phyloP scores from a whole-genome alignment of 2,888 invertebrate species.

The Hydriomena furcata region DNA sequence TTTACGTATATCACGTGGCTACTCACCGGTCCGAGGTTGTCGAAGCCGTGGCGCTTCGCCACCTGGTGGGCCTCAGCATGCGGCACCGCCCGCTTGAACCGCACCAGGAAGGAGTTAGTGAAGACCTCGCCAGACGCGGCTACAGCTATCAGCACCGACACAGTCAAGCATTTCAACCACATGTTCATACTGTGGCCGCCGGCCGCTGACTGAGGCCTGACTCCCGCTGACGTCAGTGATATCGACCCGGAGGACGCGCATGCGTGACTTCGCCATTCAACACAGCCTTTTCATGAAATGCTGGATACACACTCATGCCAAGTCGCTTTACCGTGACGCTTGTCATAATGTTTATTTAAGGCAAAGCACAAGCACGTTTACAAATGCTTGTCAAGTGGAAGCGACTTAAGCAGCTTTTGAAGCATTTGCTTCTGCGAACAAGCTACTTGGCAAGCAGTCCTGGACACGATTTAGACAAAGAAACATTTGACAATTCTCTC shows the following conservation, averaged over 20 bases:
- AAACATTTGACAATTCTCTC: too few species aligned
- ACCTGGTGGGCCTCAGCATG: slow-evolving; percentile 90
- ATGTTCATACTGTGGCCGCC: slow-evolving; percentile 70
- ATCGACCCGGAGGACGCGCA: slow-evolving; percentile 72
- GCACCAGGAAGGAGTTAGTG: slow-evolving; percentile 97
- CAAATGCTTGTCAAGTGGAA: neutral
- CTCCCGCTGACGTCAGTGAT: slow-evolving; percentile 73
- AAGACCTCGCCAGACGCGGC: slow-evolving; percentile 87
- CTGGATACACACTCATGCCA: slow-evolving; percentile 31
- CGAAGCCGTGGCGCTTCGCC: slow-evolving; percentile 95
- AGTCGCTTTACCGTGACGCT: neutral
- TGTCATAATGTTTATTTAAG: neutral
- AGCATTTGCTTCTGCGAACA: too few species aligned
- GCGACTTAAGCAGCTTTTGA: too few species aligned
- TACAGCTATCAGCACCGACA: slow-evolving; percentile 68
- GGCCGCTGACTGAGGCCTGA: slow-evolving; percentile 73
- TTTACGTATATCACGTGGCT: slow-evolving; percentile 78
- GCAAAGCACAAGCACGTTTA: too few species aligned
- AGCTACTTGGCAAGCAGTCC: too few species aligned
- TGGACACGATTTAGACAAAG: too few species aligned
- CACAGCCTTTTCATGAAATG: slow-evolving; percentile 55
- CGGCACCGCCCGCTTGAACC: slow-evolving; percentile 91
- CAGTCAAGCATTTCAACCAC: slow-evolving; percentile 77
- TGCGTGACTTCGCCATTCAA: slow-evolving; percentile 59
- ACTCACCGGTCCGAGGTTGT: slow-evolving; percentile 97